These are phyloP conservation scores for Eidolon dupreanum DNA, from an alignment of 2,797 vertebrate species.

Conservation along the genomic window DNA sequence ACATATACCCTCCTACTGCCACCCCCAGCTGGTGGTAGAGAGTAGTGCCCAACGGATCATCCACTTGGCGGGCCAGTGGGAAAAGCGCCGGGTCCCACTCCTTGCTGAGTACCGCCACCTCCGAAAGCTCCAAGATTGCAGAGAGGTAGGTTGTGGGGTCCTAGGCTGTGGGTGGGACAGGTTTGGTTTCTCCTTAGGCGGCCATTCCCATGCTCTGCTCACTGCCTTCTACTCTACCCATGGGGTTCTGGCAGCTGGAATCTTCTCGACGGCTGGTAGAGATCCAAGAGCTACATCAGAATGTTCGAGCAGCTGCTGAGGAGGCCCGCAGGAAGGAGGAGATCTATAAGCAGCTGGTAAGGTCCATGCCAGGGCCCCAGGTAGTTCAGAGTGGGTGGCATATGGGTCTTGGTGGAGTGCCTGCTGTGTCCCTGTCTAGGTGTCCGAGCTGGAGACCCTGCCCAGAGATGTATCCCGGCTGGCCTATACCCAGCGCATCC, in stretches of 20 bases:
- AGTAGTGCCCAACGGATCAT: constrained; percentile 90
- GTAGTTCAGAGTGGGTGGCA: background rate
- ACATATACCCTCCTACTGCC: background rate
- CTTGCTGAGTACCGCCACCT: constrained; percentile 91
- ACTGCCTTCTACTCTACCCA: constrained; percentile 14
- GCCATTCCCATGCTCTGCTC: background rate
- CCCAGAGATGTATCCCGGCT: constrained; percentile 92
- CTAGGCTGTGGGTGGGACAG: background rate
- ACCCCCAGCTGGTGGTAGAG: constrained; percentile 89
- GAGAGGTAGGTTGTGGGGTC: constrained; percentile 86
- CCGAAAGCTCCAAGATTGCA: constrained; percentile 89
- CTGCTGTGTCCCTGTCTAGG: constrained; percentile 78
- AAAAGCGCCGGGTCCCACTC: constrained; percentile 93
- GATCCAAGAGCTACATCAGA: constrained; percentile 92
- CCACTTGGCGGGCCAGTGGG: constrained; percentile 93
- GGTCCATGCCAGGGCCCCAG: background rate
- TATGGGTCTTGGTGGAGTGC: background rate
- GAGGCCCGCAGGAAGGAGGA: constrained; percentile 94
- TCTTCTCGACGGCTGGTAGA: constrained; percentile 91
- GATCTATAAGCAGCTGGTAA: constrained; percentile 92
- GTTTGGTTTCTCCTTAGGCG: background rate
- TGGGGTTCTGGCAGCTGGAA: constrained; percentile 86
- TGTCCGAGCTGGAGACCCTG: constrained; percentile 91
- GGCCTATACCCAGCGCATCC: constrained; percentile 94
- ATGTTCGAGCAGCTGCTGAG: constrained; percentile 90